A percentile compares a stretch with the other conserved stretches of the same genome.
Evolutionary conservation across 2,888 invertebrate genomes (phyloP).

Genomic region (Dilophus febrilis): DNA sequence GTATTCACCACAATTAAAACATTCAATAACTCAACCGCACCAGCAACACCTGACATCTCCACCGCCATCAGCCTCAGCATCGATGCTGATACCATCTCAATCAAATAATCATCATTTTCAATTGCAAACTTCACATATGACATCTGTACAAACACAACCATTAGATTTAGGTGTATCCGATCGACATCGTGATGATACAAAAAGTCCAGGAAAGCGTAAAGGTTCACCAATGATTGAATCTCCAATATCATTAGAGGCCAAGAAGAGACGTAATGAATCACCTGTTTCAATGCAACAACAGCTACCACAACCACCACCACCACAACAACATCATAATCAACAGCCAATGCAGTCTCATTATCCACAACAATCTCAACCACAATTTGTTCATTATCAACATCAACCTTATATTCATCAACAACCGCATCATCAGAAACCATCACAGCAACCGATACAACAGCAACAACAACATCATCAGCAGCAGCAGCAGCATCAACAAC

Average conservation of each 20-base stretch:
- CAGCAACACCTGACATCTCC: too few relatives aligned
- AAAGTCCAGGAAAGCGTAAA: slow-evolving; percentile 47
- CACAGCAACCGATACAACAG: not conserved
- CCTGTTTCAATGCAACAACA: slow-evolving; percentile 19
- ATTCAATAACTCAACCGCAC: slow-evolving; percentile 26
- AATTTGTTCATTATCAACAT: slow-evolving; percentile 12
- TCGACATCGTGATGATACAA: slow-evolving; percentile 18
- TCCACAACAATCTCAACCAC: slow-evolving; percentile 9
- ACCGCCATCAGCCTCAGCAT: slow-evolving; percentile 15
- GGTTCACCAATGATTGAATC: slow-evolving; percentile 34
- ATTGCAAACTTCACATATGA: slow-evolving; percentile 13
- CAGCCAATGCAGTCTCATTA: slow-evolving; percentile 10
- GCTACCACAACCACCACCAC: not conserved
- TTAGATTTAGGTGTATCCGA: slow-evolving; percentile 54
- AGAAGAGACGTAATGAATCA: slow-evolving; percentile 42
- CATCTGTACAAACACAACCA: slow-evolving; percentile 54
- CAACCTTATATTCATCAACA: slow-evolving; percentile 7
- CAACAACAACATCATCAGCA: not conserved
- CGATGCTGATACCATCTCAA: slow-evolving; percentile 35
- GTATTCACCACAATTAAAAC: slow-evolving; percentile 14
- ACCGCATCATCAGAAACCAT: slow-evolving; percentile 6
- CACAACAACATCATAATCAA: slow-evolving; percentile 11
- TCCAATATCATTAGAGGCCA: slow-evolving; percentile 39
- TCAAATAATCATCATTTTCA: slow-evolving; percentile 26
- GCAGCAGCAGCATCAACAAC: not conserved